Evolutionary conservation across 2,888 invertebrate species (phyloP).

Genomic region (Sussaba pulchella): DNA sequence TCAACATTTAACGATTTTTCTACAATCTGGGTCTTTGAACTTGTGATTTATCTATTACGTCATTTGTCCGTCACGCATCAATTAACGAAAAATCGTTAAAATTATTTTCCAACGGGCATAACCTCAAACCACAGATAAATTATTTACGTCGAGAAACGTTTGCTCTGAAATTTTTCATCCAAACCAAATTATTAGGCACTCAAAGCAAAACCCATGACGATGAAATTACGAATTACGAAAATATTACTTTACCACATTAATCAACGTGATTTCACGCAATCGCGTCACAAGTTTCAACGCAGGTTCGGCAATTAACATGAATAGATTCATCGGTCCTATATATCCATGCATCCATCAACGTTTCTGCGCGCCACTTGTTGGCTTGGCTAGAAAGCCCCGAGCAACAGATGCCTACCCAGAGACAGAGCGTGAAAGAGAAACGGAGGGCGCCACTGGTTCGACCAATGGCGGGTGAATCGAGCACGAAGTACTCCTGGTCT

Average conservation of each 20-base stretch:
- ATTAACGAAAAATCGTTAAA: too few relatives aligned
- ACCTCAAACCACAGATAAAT: not conserved
- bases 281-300: not conserved
- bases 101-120: too few relatives aligned
- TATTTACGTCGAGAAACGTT: not conserved
- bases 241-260: not conserved
- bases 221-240: not conserved
- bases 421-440: constrained; percentile 66
- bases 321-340: constrained; percentile 47
- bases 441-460: constrained; percentile 65
- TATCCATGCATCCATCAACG: constrained; percentile 23
- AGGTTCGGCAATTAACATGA: constrained; percentile 8
- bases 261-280: not conserved
- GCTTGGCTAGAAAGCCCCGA: constrained; percentile 64
- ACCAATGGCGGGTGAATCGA: constrained; percentile 38
- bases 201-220: too few relatives aligned
- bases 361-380: constrained; percentile 68
- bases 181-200: not conserved
- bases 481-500: constrained; percentile 49
- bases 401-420: constrained; percentile 67
- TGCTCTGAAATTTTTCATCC: not conserved
- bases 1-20: too few relatives aligned
- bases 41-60: too few relatives aligned
- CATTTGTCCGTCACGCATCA: too few relatives aligned
- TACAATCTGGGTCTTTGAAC: too few relatives aligned